phyloP scores from a whole-genome alignment of 1,140 invertebrate species.

The Araneus ventricosus region DNA sequence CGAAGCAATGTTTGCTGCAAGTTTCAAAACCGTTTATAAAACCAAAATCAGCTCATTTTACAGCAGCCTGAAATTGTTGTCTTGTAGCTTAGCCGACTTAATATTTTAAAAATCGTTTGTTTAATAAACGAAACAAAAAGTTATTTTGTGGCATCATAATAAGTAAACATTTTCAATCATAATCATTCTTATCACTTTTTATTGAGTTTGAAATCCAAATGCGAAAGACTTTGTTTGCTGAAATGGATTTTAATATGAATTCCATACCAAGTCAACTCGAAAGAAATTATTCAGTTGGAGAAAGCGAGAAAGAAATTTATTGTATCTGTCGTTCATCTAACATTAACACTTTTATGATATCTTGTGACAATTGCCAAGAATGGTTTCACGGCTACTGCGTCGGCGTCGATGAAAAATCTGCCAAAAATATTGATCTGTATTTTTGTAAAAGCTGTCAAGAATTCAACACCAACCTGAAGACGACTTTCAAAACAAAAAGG shows the following conservation, averaged over 20 bases:
- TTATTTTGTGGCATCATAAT: not conserved
- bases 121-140: not conserved
- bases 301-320: constrained; percentile 81
- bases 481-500: constrained; percentile 87
- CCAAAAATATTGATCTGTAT: constrained; percentile 95
- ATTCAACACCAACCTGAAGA: constrained; percentile 90
- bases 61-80: no score
- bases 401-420: constrained; percentile 93
- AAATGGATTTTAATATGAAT: constrained; percentile 20
- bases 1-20: no score
- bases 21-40: no score
- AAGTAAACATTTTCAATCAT: not conserved
- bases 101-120: not conserved
- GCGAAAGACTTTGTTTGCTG: not conserved
- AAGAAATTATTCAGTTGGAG: constrained; percentile 82
- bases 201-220: not conserved
- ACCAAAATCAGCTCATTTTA: no score
- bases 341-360: constrained; percentile 97
- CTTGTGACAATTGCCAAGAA: constrained; percentile 97
- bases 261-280: constrained; percentile 43
- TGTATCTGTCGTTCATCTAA: constrained; percentile 96
- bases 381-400: constrained; percentile 99
- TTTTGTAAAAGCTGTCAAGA: constrained; percentile 86
- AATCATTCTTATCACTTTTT: not conserved
- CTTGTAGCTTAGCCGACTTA: not conserved